These are phyloP conservation scores for Micoletzkya japonica DNA, from an alignment of 2,888 invertebrate genomes.

Conservation along the genomic window DNA sequence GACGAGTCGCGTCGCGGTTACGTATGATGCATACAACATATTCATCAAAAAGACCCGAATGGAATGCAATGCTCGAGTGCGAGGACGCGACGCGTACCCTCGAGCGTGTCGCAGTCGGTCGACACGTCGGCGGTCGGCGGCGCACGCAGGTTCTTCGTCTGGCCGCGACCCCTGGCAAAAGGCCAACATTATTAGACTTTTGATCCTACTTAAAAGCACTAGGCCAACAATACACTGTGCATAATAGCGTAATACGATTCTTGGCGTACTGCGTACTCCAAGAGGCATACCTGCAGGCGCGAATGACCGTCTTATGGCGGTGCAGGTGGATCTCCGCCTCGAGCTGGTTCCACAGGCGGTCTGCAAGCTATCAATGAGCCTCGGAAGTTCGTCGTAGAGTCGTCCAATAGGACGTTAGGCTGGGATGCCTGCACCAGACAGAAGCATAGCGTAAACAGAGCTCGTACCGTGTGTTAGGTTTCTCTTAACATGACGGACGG, in stretches of 20 bases:
- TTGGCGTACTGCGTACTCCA: not conserved
- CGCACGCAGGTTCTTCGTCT: constrained; percentile 45
- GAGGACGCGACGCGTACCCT: not conserved
- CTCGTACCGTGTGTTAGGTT: too few species aligned
- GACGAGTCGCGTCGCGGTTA: too few species aligned
- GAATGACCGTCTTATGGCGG: constrained; percentile 79
- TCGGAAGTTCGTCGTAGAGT: too few species aligned
- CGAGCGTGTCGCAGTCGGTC: constrained; percentile 1
- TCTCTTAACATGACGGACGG: not conserved
- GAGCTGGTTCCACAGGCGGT: constrained; percentile 80
- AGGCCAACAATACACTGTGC: not conserved
- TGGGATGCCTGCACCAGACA: too few species aligned
- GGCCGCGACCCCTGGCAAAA: constrained; percentile 49
- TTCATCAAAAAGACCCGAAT: too few species aligned
- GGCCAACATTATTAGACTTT: too few species aligned
- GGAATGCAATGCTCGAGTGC: not conserved
- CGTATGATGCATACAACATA: too few species aligned
- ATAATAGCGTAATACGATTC: not conserved
- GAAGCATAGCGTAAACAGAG: too few species aligned
- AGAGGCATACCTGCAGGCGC: constrained; percentile 68
- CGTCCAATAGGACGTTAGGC: too few species aligned
- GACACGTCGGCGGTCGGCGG: constrained; percentile 30
- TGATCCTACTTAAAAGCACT: not conserved
- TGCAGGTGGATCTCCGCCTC: constrained; percentile 85
- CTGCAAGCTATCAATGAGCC: too few species aligned